Evolutionary conservation across 2,888 invertebrate genomes (phyloP).

Genomic region (Dioctria rufipes): DNA sequence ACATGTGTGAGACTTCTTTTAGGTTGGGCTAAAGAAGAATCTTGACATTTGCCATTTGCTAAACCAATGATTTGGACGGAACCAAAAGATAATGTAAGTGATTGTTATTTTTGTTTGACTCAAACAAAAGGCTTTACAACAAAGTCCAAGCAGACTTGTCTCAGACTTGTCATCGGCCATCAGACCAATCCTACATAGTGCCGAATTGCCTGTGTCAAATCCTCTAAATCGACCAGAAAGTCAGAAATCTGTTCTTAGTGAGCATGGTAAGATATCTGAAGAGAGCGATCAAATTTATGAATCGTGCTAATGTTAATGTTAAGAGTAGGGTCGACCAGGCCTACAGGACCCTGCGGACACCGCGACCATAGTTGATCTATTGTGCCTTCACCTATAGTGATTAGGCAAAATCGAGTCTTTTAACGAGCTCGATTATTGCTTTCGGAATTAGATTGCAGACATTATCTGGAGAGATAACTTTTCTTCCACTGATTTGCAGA

Average conservation of each 20-base stretch:
- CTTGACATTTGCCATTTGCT: not conserved
- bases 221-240: slow-evolving; percentile 23
- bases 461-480: too few species aligned
- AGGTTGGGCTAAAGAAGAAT: not conserved
- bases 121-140: slow-evolving; percentile 8
- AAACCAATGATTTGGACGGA: slow-evolving; percentile 18
- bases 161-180: slow-evolving; percentile 37
- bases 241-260: slow-evolving; percentile 5
- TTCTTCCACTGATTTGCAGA: too few species aligned
- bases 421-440: too few species aligned
- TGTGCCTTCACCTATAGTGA: too few species aligned
- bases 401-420: too few species aligned
- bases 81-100: slow-evolving; percentile 41
- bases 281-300: slow-evolving; percentile 21
- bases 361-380: too few species aligned
- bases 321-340: too few species aligned
- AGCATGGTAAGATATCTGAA: not conserved
- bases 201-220: slow-evolving; percentile 38
- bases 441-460: too few species aligned
- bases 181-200: slow-evolving; percentile 40
- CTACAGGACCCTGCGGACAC: too few species aligned
- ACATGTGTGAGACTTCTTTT: slow-evolving; percentile 11
- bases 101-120: slow-evolving; percentile 47
- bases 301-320: too few species aligned
- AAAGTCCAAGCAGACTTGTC: slow-evolving; percentile 34